A percentile compares a stretch with the other conserved stretches of the same genome.
phyloP scores from a whole-genome alignment of 2,797 vertebrate species.

The Loris lydekkerianus region DNA sequence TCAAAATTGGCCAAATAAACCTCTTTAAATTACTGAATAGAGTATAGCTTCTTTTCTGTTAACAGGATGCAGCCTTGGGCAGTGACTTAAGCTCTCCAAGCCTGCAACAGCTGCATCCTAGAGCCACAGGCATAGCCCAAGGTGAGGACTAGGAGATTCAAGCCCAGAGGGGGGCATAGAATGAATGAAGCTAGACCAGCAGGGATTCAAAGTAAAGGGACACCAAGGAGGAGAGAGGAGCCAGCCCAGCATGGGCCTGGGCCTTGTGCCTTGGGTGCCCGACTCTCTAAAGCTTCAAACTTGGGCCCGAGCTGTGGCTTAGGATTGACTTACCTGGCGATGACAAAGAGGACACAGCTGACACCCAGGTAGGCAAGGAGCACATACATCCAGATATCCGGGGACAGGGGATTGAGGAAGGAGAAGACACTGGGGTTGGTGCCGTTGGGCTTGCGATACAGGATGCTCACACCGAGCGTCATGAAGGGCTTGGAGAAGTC shows the following conservation, averaged over 20 bases:
- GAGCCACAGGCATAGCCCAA: background rate
- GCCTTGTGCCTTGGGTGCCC: background rate
- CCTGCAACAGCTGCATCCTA: background rate
- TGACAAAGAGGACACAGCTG: slow-evolving; percentile 99
- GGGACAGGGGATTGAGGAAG: slow-evolving; percentile 98
- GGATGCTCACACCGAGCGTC: slow-evolving; percentile 98
- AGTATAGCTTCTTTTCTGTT: too few species aligned
- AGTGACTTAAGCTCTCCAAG: background rate
- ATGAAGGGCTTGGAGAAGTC: slow-evolving; percentile 99
- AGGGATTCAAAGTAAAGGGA: too few species aligned
- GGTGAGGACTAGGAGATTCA: background rate
- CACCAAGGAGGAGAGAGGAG: background rate
- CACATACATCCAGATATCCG: slow-evolving; percentile 99
- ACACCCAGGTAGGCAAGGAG: slow-evolving; percentile 98
- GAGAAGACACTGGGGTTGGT: slow-evolving; percentile 99
- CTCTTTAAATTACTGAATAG: too few species aligned
- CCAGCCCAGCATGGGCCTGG: background rate
- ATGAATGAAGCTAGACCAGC: too few species aligned
- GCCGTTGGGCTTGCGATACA: slow-evolving; percentile 96
- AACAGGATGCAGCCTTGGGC: background rate
- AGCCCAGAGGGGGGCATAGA: too few species aligned
- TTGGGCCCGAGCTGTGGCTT: background rate
- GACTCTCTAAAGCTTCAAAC: background rate
- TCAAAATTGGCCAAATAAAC: too few species aligned
- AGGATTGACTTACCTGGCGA: slow-evolving; percentile 94